phyloP scores from a whole-genome alignment of 2,113 vertebrate genomes.

The Gopherus evgoodei region DNA sequence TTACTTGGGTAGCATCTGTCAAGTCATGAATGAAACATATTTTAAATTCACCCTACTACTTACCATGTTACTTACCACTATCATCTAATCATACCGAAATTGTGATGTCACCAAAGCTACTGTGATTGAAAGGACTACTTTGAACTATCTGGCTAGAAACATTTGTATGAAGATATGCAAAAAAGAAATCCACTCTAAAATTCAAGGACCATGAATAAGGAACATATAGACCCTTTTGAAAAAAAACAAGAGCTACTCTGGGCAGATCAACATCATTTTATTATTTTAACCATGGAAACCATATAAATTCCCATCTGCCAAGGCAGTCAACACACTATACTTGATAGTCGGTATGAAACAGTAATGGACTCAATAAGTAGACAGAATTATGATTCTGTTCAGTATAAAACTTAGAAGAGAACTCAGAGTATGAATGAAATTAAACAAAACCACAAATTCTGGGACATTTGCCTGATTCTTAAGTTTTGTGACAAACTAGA shows the following conservation, averaged over 20 bases:
- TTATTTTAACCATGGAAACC: slow-evolving; percentile 71
- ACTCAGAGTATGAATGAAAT: slow-evolving; percentile 40
- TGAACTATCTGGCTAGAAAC: slow-evolving; percentile 15
- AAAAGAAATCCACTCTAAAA: slow-evolving; percentile 51
- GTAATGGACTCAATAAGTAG: slow-evolving; percentile 42
- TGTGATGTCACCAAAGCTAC: not conserved
- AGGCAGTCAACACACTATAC: slow-evolving; percentile 47
- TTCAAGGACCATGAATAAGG: not conserved
- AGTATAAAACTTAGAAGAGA: slow-evolving; percentile 3
- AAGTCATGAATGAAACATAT: not conserved
- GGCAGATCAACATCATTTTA: slow-evolving; percentile 60
- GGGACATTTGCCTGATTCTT: slow-evolving; percentile 28
- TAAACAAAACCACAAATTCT: slow-evolving; percentile 32
- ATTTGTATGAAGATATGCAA: not conserved
- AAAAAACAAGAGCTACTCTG: slow-evolving; percentile 50
- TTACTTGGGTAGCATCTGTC: not conserved
- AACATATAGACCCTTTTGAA: slow-evolving; percentile 49
- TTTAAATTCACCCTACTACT: slow-evolving; percentile 16
- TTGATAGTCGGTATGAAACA: slow-evolving; percentile 60
- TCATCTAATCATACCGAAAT: not conserved
- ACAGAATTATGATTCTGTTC: slow-evolving; percentile 38
- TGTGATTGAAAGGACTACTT: not conserved
- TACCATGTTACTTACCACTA: not conserved
- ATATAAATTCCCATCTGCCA: slow-evolving; percentile 69
- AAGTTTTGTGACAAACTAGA: slow-evolving; percentile 16